Evolutionary conservation across 2,113 vertebrate genomes (phyloP), one percentile per base, ranked within the genome.

Genomic region (Psittacara wagleri): DNA sequence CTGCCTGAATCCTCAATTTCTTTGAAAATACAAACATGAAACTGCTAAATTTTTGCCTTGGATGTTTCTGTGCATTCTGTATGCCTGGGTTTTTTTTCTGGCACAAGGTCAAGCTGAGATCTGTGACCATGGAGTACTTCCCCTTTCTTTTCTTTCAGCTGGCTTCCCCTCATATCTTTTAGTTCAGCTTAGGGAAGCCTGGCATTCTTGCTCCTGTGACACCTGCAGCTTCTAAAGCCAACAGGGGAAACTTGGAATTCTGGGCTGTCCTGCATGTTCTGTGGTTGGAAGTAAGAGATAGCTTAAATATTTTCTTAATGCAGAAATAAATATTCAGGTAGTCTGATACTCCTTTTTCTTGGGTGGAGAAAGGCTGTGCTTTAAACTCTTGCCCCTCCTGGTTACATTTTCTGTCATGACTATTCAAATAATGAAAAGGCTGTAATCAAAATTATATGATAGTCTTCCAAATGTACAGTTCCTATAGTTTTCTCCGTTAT

Each of bases 381-480:
- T 67, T 37, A 62, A 68, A 43, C 52, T 62, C 57, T 62, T 28
- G 8, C 44, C 59, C 37, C 10, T 75, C 66, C 51, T 87, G 61
- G 79, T 84, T 92, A 57, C 15, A 0, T 88, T 94, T 92, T 92
- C 52, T 94, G 49, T 79, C 49, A 33, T 24, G 81, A 43, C 80
- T 92, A 39, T 91, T 83, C 70, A 88, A 67, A 74, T 73, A 93
- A 86, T 73, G 76, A 90, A 78, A 96, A 76, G 68, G 9, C 76
- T 90, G 41, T 93, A 90, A 94, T 77, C 80, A 83, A 72, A 94
- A 88, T 90, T 63, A 43, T 28, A 68, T 73, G 39, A 11, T 29
- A 73, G 86, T 52, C 51, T 91, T 89, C 77, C 64, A 86, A 94
- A 55, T 54, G 61, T 68, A 31, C 29, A 14, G 39, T 44, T 95